Evolutionary conservation across 2,797 vertebrate genomes (phyloP), one percentile per base, ranked within the genome.

Genomic region (Gallinago stenura): DNA sequence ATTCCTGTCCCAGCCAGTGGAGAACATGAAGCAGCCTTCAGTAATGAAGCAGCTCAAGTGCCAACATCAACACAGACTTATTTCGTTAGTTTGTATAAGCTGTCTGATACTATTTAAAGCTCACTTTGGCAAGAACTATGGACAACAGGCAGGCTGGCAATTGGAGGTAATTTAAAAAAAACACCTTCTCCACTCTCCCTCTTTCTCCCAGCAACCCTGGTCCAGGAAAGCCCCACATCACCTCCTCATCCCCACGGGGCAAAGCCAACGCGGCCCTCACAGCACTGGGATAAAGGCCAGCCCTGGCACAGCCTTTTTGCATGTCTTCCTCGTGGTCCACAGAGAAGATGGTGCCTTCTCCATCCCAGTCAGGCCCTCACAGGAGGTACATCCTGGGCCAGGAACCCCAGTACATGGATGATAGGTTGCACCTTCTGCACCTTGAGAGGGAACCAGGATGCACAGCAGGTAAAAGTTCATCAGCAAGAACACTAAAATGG

Each of bases 321-420:
- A 41, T 1, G 0, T 28, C 14, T 6, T n/a, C 7, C 22, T 2
- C 0, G 0, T 19, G 31, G 51, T 17, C 81, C 0, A 0, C n/a
- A 58, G 35, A 70, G 37, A n/a, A 19, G 48, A 15, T 3, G 6
- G 5, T 58, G 57, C 31, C 48, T 46, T 13, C 35, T 41, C 26
- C 21, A 41, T 2, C 24, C 30, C 30, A 48, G 25, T 3, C 51
- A 62, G 53, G 30, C 19, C 16, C 51, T 56, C 0, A 0, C 24
- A 66, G 65, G 30, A 66, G 31, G n/a, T 2, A 35, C 2, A 16
- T 15, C 31, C 24, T 0, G 0, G 6, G 15, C 37, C 48, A 76
- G n/a, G 7, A 88, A 41, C n/a, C n/a, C n/a, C n/a, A n/a, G 33
- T 35, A 35, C 15, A 9, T 39, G 21, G 28, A 6, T 0, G 0